phyloP scores from a whole-genome alignment of 2,888 invertebrate genomes.

The Hirtodrosophila alboralis region DNA sequence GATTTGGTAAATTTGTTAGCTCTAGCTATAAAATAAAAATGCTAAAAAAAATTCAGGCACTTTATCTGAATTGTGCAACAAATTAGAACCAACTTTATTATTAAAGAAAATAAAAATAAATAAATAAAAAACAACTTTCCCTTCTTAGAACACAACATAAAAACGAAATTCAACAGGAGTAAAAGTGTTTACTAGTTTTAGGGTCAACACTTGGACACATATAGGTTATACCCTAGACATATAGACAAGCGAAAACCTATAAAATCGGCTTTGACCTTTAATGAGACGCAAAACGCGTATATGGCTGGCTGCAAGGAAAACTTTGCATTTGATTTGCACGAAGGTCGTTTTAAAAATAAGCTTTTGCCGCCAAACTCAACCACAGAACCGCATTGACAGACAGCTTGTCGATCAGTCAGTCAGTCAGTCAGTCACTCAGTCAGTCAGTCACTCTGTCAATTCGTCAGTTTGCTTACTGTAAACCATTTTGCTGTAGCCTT shows the following conservation, averaged over 20 bases:
- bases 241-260: slow-evolving; percentile 29
- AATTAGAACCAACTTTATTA: too few relatives aligned
- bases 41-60: too few relatives aligned
- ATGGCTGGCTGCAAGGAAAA: slow-evolving; percentile 51
- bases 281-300: slow-evolving; percentile 64
- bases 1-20: too few relatives aligned
- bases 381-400: slow-evolving; percentile 34
- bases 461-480: slow-evolving; percentile 23
- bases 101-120: too few relatives aligned
- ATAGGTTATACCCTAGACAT: slow-evolving; percentile 4
- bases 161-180: too few relatives aligned
- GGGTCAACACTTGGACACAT: too few relatives aligned
- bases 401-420: slow-evolving; percentile 58
- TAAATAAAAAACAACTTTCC: too few relatives aligned
- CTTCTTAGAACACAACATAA: too few relatives aligned
- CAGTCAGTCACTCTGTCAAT: slow-evolving; percentile 15
- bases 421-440: slow-evolving; percentile 19
- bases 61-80: too few relatives aligned
- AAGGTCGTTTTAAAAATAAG: slow-evolving; percentile 77
- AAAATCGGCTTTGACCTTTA: slow-evolving; percentile 77
- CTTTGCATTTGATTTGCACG: slow-evolving; percentile 74
- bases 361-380: slow-evolving; percentile 29
- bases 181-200: too few relatives aligned
- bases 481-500: slow-evolving; percentile 63
- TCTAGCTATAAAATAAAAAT: too few relatives aligned